Evolutionary conservation across 2,797 vertebrate species (phyloP).

Genomic region (Gadopsis marmoratus): DNA sequence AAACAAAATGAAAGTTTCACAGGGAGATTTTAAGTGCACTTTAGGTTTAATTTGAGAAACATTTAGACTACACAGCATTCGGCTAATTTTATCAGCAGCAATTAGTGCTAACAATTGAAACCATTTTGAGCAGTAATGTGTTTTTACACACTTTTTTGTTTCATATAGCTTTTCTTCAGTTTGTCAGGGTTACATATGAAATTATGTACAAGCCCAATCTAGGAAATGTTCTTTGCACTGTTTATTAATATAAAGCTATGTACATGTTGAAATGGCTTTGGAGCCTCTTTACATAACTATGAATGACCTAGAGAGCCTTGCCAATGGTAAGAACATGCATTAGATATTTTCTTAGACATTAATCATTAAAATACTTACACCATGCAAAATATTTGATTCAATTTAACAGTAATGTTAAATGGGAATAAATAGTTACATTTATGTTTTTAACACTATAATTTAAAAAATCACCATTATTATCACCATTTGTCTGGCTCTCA

Average conservation of each 20-base stretch:
- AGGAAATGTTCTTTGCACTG: background rate
- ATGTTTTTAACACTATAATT: background rate
- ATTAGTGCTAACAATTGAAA: conserved; percentile 24
- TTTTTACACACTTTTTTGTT: background rate
- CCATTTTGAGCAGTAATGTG: background rate
- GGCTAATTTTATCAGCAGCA: background rate
- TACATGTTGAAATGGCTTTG: background rate
- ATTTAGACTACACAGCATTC: background rate
- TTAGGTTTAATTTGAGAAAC: conserved; percentile 36
- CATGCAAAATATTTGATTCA: background rate
- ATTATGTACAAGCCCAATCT: background rate
- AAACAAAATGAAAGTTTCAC: background rate
- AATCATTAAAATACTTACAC: background rate
- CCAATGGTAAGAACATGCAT: background rate
- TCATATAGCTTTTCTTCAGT: background rate
- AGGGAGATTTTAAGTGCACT: conserved; percentile 21
- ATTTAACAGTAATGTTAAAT: background rate
- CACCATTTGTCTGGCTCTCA: background rate
- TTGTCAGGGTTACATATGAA: background rate
- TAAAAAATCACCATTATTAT: background rate
- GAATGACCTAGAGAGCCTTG: background rate
- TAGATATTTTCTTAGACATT: background rate
- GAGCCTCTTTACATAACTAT: background rate
- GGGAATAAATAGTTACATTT: background rate
- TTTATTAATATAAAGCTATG: conserved; percentile 6